Percentiles rank a stretch among this genome's conserved stretches.
phyloP scores from a whole-genome alignment of 37 sponge, comb jelly and placozoan genomes.

The Eunapius fragilis region DNA sequence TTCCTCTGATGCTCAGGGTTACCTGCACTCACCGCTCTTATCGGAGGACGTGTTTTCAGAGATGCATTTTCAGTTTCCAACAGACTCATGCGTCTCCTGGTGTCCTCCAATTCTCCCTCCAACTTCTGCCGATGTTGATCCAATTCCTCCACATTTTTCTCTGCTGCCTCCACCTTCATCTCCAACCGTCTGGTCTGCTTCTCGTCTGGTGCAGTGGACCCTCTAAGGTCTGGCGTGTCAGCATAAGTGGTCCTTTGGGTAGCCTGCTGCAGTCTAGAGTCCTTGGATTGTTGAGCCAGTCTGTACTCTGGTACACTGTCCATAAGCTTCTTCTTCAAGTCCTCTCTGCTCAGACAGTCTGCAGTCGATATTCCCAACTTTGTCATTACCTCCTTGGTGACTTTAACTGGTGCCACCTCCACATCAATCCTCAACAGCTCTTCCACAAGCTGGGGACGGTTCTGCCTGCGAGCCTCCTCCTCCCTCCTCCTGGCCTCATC shows the following conservation, averaged over 20 bases:
- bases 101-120: neutral
- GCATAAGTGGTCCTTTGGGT: neutral
- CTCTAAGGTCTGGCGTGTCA: neutral
- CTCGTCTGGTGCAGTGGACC: neutral
- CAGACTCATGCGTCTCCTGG: neutral
- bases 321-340: constrained; percentile 56
- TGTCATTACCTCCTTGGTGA: constrained; percentile 66
- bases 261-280: no score
- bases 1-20: neutral
- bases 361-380: constrained; percentile 56
- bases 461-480: constrained; percentile 14
- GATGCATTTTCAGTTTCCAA: neutral
- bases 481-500: constrained; percentile 19
- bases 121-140: neutral
- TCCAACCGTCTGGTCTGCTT: constrained; percentile 1
- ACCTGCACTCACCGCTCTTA: neutral
- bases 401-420: constrained; percentile 31
- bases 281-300: neutral
- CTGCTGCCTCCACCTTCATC: constrained; percentile 4
- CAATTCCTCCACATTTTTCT: constrained; percentile 20
- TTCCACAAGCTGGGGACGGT: constrained; percentile 37
- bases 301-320: constrained; percentile 62
- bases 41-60: neutral
- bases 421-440: constrained; percentile 71
- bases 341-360: constrained; percentile 45